phyloP scores from a whole-genome alignment of 64 coral and sea anemone genomes.

The Pachyseris speciosa region DNA sequence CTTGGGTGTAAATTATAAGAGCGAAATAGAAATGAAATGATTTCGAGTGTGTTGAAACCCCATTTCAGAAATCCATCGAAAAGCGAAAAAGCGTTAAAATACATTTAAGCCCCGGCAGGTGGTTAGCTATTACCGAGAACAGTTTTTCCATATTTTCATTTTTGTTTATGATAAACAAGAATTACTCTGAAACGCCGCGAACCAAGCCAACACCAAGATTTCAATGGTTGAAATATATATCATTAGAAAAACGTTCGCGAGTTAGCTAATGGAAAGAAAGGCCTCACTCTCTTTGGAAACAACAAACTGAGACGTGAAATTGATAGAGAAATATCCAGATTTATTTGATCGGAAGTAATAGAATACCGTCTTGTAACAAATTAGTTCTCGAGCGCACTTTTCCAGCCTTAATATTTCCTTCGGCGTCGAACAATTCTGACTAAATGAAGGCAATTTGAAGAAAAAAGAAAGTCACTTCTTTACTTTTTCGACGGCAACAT shows the following conservation, averaged over 20 bases:
- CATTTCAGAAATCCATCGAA: slow-evolving; percentile 1
- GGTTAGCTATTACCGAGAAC: not conserved
- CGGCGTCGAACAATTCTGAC: not conserved
- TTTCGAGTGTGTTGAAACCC: not conserved
- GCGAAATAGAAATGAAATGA: not conserved
- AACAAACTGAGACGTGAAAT: not conserved
- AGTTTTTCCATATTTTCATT: slow-evolving; percentile 44
- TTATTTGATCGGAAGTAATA: slow-evolving; percentile 58
- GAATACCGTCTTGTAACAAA: slow-evolving; percentile 40
- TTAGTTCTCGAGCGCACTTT: slow-evolving; percentile 30
- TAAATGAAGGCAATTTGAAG: not conserved
- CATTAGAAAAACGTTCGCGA: not conserved
- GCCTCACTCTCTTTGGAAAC: not conserved
- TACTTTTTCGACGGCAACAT: not conserved
- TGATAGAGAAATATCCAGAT: slow-evolving; percentile 50
- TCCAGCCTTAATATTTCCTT: not conserved
- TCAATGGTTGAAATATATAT: not conserved
- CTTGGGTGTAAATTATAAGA: no score
- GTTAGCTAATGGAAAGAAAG: not conserved
- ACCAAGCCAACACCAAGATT: not conserved
- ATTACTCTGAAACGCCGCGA: not conserved
- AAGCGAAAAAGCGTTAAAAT: slow-evolving; percentile 31
- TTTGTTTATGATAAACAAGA: slow-evolving; percentile 39
- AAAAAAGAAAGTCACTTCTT: not conserved
- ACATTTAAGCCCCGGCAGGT: slow-evolving; percentile 36